A percentile compares a stretch with the other conserved stretches of the same genome.
phyloP scores from a whole-genome alignment of 2,888 invertebrate species.

The Pammene fasciana region DNA sequence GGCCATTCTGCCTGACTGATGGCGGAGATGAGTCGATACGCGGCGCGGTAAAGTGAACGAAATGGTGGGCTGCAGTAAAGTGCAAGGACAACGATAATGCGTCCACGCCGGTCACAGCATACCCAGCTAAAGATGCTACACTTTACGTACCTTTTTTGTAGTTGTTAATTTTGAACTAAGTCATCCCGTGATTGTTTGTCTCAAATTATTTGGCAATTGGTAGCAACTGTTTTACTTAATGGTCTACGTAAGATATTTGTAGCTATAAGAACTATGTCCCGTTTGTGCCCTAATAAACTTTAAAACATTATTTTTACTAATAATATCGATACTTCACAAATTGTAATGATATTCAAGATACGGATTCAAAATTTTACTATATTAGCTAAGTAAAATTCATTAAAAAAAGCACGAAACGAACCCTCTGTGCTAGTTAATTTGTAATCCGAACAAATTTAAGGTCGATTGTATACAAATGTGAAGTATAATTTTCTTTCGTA shows the following conservation, averaged over 20 bases:
- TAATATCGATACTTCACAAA: too few species aligned
- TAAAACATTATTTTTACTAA: too few species aligned
- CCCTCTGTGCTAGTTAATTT: not conserved
- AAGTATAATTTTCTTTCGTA: conserved; percentile 40
- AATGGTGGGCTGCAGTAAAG: conserved; percentile 55
- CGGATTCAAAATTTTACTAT: too few species aligned
- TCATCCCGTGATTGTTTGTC: too few species aligned
- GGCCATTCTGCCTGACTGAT: conserved; percentile 75
- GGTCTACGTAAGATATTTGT: too few species aligned
- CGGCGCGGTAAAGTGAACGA: conserved; percentile 45
- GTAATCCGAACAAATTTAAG: conserved; percentile 48
- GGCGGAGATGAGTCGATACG: conserved; percentile 67
- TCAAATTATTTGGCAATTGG: too few species aligned
- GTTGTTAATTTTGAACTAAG: too few species aligned
- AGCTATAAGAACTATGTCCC: too few species aligned
- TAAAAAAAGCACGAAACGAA: not conserved
- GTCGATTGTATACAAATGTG: conserved; percentile 51
- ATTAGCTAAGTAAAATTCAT: too few species aligned
- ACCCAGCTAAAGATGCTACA: not conserved
- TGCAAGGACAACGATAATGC: conserved; percentile 70
- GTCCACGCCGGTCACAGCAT: conserved; percentile 23
- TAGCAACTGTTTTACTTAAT: too few species aligned
- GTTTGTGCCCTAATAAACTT: too few species aligned
- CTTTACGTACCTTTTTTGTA: not conserved
- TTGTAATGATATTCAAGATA: too few species aligned